Conservation (phyloP, 1,140 invertebrate genomes). For the Saccostrea glomerata region DNA sequence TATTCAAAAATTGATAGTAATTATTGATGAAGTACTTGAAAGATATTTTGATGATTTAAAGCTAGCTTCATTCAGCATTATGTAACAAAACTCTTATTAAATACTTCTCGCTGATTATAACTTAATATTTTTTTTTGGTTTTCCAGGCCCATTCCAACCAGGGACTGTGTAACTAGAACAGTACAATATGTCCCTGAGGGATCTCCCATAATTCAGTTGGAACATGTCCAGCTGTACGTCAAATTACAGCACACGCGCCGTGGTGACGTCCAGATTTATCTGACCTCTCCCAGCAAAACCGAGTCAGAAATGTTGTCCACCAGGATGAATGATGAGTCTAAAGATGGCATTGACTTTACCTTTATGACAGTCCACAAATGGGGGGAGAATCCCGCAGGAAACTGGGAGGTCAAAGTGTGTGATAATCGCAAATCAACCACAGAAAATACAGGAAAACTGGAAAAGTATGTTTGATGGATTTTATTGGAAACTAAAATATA, state of each 20-base stretch:
- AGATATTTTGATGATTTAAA: no score
- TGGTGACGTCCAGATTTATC: conserved; percentile 83
- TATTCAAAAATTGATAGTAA: no score
- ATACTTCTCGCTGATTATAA: background rate
- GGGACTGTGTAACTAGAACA: conserved; percentile 19
- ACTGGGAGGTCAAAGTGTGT: conserved; percentile 90
- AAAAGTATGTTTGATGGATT: conserved; percentile 33
- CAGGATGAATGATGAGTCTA: conserved; percentile 85
- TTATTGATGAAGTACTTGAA: no score
- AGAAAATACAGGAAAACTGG: conserved; percentile 46
- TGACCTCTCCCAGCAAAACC: conserved; percentile 82
- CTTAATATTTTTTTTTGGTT: conserved; percentile 22
- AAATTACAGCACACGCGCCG: conserved; percentile 85
- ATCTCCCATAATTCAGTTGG: conserved; percentile 84
- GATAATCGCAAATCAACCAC: conserved; percentile 83
- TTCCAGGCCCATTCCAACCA: conserved; percentile 42
- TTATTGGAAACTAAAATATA: no score
- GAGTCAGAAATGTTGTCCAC: conserved; percentile 87
- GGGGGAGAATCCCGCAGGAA: conserved; percentile 90
- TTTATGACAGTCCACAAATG: conserved; percentile 95
- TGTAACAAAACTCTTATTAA: no score
- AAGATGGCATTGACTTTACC: conserved; percentile 90
- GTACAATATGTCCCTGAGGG: conserved; percentile 45
- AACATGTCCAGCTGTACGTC: conserved; percentile 89
- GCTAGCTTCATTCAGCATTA: no score